These are phyloP conservation scores for Drosophila infuscata DNA, from an alignment of 2,888 invertebrate species.

Conservation along the genomic window DNA sequence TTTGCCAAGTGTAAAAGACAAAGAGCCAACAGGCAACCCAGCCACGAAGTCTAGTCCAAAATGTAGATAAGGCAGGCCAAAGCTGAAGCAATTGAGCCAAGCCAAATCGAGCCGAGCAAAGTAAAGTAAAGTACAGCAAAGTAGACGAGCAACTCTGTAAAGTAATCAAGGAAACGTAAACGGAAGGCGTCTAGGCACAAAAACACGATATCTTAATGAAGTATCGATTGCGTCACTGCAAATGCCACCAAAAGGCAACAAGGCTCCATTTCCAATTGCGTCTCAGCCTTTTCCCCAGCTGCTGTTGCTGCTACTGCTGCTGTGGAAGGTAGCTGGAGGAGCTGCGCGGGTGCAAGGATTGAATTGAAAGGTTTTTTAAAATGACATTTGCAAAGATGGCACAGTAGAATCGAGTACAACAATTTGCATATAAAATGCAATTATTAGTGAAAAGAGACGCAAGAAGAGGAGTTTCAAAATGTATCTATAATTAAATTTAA, in stretches of 20 bases:
- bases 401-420: conserved; percentile 43
- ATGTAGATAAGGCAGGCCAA: conserved; percentile 65
- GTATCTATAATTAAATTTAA: background rate
- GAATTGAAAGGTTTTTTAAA: conserved; percentile 67
- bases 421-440: conserved; percentile 9
- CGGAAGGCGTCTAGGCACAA: conserved; percentile 81
- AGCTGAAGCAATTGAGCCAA: conserved; percentile 50
- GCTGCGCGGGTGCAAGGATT: conserved; percentile 28
- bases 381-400: conserved; percentile 66
- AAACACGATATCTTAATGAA: conserved; percentile 81
- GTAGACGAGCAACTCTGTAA: conserved; percentile 73
- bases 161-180: conserved; percentile 83
- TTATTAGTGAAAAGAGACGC: background rate
- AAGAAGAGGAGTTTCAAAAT: background rate
- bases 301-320: background rate
- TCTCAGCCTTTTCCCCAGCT: background rate
- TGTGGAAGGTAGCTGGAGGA: background rate
- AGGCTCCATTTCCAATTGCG: conserved; percentile 17
- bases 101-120: conserved; percentile 30
- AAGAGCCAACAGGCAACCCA: conserved; percentile 49
- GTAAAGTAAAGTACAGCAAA: conserved; percentile 12
- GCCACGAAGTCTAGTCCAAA: conserved; percentile 55
- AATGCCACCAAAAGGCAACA: conserved; percentile 55
- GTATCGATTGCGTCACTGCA: conserved; percentile 73
- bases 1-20: conserved; percentile 76